Base-by-base conservation (phyloP, 2,888 invertebrate species). In the Prostheceraeus crozeri region DNA sequence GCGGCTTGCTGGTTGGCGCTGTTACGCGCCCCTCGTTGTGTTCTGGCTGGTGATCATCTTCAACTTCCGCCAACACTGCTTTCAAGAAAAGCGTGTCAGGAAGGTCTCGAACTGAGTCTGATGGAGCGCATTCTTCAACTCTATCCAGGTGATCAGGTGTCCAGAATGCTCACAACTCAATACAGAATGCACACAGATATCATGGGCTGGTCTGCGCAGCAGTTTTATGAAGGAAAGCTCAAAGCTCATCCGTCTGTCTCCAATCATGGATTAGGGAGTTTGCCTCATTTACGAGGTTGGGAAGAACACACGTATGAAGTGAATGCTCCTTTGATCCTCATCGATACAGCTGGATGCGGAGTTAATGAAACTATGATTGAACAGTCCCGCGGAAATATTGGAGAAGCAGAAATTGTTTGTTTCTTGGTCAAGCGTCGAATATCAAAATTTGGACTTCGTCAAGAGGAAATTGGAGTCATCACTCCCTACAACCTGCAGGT, bases 131-230 rank as follows among this genome's bases (percentile, higher is more conserved):
- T 77, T 16, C 69, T 80, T 8, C 70, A 69, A 19, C 63, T 69
- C 19, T 67, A 73, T 67, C 67, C 66, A 0, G 77, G 80, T 0
- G 80, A 81, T 36, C 80, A 82, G 46, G 82, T 83, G 0, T 80
- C 84, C 1, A 67, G 74, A 23, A 75, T 78, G 72, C 78, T 96
- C 55, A 83, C 82, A n/a, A 76, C 84, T 6, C 94, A 94, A 76
- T 96, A 94, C 73, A 82, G 94, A 59, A 96, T 96, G 94, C 89
- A 94, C 76, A 80, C 81, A 66, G 77, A 80, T 1, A 85, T 96
- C 14, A 89, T 85, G 69, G 80, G 81, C 36, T 77, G 91, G 68
- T 88, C 93, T 1, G 94, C 94, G 70, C 78, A 80, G 48, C 78
- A 89, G 16, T 85, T 91, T 0, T 96, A 96, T 69, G 79, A 83